Conservation (phyloP, 2,113 vertebrate genomes). For the Crotalus tigris region DNA sequence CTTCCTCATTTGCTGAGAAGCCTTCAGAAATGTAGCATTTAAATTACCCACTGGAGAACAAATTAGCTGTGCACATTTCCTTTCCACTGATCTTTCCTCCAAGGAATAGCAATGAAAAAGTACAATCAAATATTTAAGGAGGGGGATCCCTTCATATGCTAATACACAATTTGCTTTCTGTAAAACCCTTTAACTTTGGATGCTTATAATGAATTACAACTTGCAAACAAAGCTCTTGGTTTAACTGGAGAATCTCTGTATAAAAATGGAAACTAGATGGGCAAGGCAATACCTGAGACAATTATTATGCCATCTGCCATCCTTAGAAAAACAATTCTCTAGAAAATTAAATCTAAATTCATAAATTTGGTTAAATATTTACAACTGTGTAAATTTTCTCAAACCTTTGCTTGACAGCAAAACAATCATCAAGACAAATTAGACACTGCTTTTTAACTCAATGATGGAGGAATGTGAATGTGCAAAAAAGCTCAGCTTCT, state of each 20-base stretch:
- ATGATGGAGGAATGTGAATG: background rate
- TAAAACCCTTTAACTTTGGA: background rate
- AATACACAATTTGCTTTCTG: background rate
- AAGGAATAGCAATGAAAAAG: background rate
- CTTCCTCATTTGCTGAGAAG: slow-evolving; percentile 42
- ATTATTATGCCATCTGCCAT: background rate
- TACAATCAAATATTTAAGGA: background rate
- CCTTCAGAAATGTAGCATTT: background rate
- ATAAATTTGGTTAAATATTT: background rate
- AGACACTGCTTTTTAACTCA: background rate
- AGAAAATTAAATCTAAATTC: background rate
- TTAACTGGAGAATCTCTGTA: background rate
- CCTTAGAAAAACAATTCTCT: background rate
- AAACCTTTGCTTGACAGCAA: background rate
- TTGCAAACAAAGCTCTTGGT: background rate
- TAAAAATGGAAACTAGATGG: background rate
- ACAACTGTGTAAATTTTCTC: background rate
- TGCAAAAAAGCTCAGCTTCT: background rate
- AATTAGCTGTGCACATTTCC: slow-evolving; percentile 4
- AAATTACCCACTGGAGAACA: slow-evolving; percentile 31
- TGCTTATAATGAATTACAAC: background rate
- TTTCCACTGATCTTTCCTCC: background rate
- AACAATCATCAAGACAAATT: background rate
- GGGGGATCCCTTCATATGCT: background rate
- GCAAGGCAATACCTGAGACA: background rate